Conservation (phyloP, 2,797 vertebrate genomes). For the Discoglossus pictus region DNA sequence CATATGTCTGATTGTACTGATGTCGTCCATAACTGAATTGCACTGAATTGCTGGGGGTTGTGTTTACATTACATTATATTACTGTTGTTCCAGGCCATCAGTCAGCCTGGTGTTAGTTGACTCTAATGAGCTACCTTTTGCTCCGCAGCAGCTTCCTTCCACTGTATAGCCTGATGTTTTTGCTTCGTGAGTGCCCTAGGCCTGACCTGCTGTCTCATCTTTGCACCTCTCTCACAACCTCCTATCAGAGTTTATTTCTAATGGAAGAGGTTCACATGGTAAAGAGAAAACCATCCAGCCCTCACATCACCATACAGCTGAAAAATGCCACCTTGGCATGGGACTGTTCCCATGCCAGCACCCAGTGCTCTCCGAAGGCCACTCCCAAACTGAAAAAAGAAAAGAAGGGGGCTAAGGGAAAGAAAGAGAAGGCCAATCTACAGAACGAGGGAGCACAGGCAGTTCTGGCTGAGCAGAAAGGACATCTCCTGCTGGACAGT, state of each 20-base stretch:
- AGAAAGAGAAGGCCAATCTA: slow-evolving; percentile 71
- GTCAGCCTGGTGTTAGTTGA: slow-evolving; percentile 63
- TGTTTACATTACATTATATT: too few species aligned
- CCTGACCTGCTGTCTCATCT: slow-evolving; percentile 82
- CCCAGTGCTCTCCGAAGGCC: slow-evolving; percentile 85
- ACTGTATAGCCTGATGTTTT: slow-evolving; percentile 80
- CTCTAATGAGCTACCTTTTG: slow-evolving; percentile 82
- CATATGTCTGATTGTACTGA: neutral
- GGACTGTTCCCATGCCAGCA: slow-evolving; percentile 84
- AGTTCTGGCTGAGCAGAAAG: slow-evolving; percentile 78
- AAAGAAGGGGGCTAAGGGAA: slow-evolving; percentile 67
- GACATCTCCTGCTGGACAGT: slow-evolving; percentile 79
- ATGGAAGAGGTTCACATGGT: slow-evolving; percentile 87
- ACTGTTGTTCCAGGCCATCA: slow-evolving; percentile 50
- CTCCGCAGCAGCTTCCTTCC: slow-evolving; percentile 76
- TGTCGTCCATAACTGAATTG: neutral
- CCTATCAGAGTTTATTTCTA: slow-evolving; percentile 91
- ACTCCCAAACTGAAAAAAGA: slow-evolving; percentile 78
- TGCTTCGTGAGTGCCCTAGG: slow-evolving; percentile 78
- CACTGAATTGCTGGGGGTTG: too few species aligned
- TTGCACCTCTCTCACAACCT: slow-evolving; percentile 83
- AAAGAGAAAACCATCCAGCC: slow-evolving; percentile 78
- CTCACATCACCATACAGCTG: slow-evolving; percentile 84
- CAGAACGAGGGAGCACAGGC: slow-evolving; percentile 66
- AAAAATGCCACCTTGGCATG: slow-evolving; percentile 86